Base-by-base conservation (phyloP, 1,140 invertebrate species). In the Zaprionus gabonicus region DNA sequence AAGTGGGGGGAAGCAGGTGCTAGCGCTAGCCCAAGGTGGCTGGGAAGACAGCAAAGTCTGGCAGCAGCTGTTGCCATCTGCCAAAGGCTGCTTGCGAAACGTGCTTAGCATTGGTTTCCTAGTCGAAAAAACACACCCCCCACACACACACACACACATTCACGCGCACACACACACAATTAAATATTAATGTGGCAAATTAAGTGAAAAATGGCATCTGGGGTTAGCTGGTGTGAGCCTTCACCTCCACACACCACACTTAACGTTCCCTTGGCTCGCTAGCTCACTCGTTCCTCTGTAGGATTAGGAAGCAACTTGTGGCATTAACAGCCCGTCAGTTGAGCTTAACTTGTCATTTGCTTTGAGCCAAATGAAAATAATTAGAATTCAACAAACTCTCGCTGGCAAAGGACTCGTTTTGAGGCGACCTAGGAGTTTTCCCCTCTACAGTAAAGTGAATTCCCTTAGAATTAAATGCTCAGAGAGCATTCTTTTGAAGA, bases 171-270 rank as follows among this genome's bases (percentile, higher is more conserved):
- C 75, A 59, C 66, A 69, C 68, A 83, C 78, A 90, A 81, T 90
- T 84, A 88, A 88, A 88, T 90, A 88, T 88, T 84, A 90, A 90
- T 81, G 84, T 73, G 78, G 62, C 57, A 83, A 81, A 88, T 88
- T 88, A 83, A 81, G 84, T 88, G 85, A 84, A 88, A 88, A 88
- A 81, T 78, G 68, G 34, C 60, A 77, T 76, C 78, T 81, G 66
- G n/a, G 41, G 6, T 46, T 46, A 46, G 41, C 62, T 63, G 62
- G 49, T 34, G 23, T 25, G 20, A 17, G 46, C 53, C 31, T 44
- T 44, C 31, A 27, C 9, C 38, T 36, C 1, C 38, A 27, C 38
- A 13, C 10, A n/a, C 38, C 6, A 25, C 53, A 25, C 53, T 6
- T n/a, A 71, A 23, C 44, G 25, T 55, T 60, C 23, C 17, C 20